These are phyloP conservation scores for Pterophyllum scalare DNA, from an alignment of 2,113 vertebrate species.

Conservation along the genomic window DNA sequence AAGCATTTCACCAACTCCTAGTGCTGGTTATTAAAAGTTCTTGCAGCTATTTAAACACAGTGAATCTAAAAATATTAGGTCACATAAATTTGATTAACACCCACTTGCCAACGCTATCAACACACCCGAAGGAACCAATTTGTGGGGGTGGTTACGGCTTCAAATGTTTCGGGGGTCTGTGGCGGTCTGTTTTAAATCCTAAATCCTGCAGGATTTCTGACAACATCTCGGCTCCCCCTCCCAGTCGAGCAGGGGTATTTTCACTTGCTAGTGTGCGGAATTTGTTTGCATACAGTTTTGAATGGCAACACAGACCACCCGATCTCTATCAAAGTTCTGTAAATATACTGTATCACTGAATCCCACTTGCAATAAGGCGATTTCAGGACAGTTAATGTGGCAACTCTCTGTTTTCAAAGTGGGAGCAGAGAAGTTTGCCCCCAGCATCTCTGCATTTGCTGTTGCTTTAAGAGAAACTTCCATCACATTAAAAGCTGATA, in stretches of 20 bases:
- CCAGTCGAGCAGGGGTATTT: background rate
- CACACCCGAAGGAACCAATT: background rate
- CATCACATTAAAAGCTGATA: background rate
- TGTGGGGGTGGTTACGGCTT: background rate
- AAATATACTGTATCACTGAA: background rate
- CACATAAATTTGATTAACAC: conserved; percentile 21
- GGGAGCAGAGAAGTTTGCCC: conserved; percentile 11
- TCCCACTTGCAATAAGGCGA: background rate
- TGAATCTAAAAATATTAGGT: conserved; percentile 1
- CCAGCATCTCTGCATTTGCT: conserved; percentile 14
- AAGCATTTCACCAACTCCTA: conserved; percentile 10
- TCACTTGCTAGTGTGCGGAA: background rate
- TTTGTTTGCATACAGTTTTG: background rate
- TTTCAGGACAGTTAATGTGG: background rate
- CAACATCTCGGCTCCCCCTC: background rate
- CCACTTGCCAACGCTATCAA: background rate
- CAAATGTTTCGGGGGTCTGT: background rate
- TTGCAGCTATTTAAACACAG: background rate
- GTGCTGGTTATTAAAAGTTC: conserved; percentile 31
- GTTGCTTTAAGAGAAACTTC: conserved; percentile 20
- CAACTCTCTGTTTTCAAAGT: background rate
- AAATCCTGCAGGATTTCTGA: background rate
- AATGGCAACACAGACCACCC: background rate
- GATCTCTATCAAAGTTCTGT: background rate
- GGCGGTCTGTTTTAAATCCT: background rate